A percentile compares a stretch with the other conserved stretches of the same genome.
Evolutionary conservation across 2,797 vertebrate genomes (phyloP).

Genomic region (Scleropages formosus): DNA sequence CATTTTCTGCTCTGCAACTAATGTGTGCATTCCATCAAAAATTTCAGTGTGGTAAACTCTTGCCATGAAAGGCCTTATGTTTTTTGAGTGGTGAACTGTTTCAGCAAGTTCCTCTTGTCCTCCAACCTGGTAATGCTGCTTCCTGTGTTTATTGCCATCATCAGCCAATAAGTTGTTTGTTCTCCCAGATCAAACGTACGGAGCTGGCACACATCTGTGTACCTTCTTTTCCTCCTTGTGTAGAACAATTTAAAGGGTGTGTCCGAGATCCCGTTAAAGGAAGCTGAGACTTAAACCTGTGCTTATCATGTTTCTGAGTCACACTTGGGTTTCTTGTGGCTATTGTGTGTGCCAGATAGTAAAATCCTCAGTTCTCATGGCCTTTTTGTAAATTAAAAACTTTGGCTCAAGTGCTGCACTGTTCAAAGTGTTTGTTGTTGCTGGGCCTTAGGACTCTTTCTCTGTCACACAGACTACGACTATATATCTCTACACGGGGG

Average conservation of each 20-base stretch:
- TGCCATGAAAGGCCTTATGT: background rate
- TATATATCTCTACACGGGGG: slow-evolving; percentile 71
- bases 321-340: background rate
- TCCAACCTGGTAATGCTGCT: background rate
- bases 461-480: slow-evolving; percentile 66
- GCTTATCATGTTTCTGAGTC: background rate
- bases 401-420: too few species aligned
- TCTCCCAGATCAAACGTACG: slow-evolving; percentile 1
- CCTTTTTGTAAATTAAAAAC: background rate
- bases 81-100: background rate
- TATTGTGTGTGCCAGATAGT: background rate
- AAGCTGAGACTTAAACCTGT: background rate
- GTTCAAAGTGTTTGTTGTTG: background rate
- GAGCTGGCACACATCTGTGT: background rate
- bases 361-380: background rate
- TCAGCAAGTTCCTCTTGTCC: background rate
- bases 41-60: slow-evolving; percentile 6
- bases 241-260: background rate
- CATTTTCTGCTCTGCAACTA: slow-evolving; percentile 16
- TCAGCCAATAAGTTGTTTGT: slow-evolving; percentile 1
- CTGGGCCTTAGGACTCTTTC: background rate
- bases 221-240: background rate
- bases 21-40: background rate
- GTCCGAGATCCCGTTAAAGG: background rate
- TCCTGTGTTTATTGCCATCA: background rate